phyloP scores from a whole-genome alignment of 2,888 invertebrate genomes.

The Stenotaenia linearis region DNA sequence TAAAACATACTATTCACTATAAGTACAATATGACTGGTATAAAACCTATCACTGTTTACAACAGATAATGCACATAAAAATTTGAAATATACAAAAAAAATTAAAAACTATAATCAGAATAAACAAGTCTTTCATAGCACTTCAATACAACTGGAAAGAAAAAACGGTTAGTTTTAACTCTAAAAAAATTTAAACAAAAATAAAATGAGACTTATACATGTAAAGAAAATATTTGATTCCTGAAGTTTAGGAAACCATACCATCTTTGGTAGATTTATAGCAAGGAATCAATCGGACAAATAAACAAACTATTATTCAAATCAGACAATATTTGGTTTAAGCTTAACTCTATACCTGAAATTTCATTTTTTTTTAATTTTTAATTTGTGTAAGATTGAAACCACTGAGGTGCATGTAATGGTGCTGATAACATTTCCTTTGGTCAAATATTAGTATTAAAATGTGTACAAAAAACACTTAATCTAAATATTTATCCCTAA shows the following conservation, averaged over 20 bases:
- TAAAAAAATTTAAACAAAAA: background rate
- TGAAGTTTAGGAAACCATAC: background rate
- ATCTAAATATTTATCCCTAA: background rate
- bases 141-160: background rate
- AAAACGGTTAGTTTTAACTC: background rate
- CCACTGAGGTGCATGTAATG: conserved; percentile 5
- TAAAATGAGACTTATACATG: background rate
- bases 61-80: conserved; percentile 26
- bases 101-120: background rate
- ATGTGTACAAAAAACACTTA: background rate
- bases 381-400: background rate
- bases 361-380: background rate
- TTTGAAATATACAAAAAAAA: conserved; percentile 4
- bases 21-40: conserved; percentile 20
- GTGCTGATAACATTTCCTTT: conserved; percentile 1
- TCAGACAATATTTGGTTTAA: background rate
- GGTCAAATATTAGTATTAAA: conserved; percentile 4
- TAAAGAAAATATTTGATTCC: conserved; percentile 6
- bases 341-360: conserved; percentile 2
- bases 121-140: background rate
- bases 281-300: background rate
- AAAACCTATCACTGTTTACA: conserved; percentile 24
- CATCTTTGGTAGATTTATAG: background rate
- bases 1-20: conserved; percentile 19
- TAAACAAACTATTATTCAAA: background rate